These are phyloP conservation scores for Solenopsis fugax DNA, from an alignment of 1,140 invertebrate genomes.

Conservation along the genomic window DNA sequence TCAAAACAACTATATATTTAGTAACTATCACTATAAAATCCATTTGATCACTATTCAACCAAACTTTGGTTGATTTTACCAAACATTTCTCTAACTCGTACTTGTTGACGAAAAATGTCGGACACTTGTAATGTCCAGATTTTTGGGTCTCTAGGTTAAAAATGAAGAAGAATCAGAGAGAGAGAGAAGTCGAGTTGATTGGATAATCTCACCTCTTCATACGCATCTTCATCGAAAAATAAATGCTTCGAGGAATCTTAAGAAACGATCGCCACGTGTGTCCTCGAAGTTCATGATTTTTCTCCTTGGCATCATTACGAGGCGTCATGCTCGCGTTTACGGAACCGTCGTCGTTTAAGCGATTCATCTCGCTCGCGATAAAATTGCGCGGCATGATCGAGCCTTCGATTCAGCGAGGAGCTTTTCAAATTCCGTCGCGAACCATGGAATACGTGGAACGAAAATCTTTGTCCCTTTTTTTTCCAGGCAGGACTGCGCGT, in stretches of 20 bases:
- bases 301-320: slow-evolving; percentile 39
- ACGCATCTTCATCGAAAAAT: slow-evolving; percentile 11
- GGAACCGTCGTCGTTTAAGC: neutral
- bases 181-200: no score
- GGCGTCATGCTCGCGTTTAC: slow-evolving; percentile 13
- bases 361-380: neutral
- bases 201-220: neutral
- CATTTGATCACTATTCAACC: no score
- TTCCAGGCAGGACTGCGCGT: slow-evolving; percentile 67
- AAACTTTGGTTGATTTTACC: no score
- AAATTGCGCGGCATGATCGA: neutral
- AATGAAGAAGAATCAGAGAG: neutral
- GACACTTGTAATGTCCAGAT: no score
- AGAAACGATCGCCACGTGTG: neutral
- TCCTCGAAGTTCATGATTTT: slow-evolving; percentile 43
- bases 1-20: no score
- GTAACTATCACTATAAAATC: no score
- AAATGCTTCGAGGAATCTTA: slow-evolving; percentile 15
- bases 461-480: slow-evolving; percentile 71
- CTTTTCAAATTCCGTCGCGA: slow-evolving; percentile 59
- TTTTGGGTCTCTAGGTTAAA: neutral
- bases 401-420: neutral
- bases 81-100: no score
- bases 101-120: no score
- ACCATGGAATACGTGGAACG: neutral